Evolutionary conservation across 1,140 invertebrate species (phyloP).

Genomic region (Brachionus angularis): DNA sequence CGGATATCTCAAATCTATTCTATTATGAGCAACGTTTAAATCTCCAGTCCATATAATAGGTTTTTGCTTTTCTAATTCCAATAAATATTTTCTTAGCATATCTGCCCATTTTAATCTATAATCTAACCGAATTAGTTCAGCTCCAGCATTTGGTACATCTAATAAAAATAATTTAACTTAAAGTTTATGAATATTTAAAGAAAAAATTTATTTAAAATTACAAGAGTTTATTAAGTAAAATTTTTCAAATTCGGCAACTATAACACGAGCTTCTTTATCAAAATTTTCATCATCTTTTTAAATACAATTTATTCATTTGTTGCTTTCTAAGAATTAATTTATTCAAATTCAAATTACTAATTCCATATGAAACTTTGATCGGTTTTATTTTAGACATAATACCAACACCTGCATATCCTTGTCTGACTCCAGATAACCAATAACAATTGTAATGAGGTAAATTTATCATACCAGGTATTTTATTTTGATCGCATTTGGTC

Average conservation of each 20-base stretch:
- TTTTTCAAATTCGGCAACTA: constrained; percentile 87
- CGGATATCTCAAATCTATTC: constrained; percentile 91
- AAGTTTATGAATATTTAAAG: constrained; percentile 38
- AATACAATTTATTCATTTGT: too few relatives aligned
- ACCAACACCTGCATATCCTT: constrained; percentile 87
- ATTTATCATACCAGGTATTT: constrained; percentile 71
- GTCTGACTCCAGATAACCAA: constrained; percentile 65
- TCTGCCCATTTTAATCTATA: constrained; percentile 84
- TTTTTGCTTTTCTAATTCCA: constrained; percentile 54
- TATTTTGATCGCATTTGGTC: constrained; percentile 77
- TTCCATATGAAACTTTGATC: constrained; percentile 73
- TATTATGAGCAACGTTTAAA: constrained; percentile 90
- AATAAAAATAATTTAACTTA: constrained; percentile 44
- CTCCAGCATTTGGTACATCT: constrained; percentile 73
- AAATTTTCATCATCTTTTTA: constrained; percentile 63
- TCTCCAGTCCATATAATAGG: constrained; percentile 72
- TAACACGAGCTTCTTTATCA: constrained; percentile 78
- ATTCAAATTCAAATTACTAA: too few relatives aligned
- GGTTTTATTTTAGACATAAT: constrained; percentile 79
- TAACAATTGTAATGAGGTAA: constrained; percentile 3
- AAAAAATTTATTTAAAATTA: constrained; percentile 48
- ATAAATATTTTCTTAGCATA: constrained; percentile 70
- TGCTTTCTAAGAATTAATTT: too few relatives aligned
- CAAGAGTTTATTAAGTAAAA: constrained; percentile 76
- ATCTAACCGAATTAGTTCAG: constrained; percentile 75